Evolutionary conservation across 1,140 invertebrate genomes (phyloP).

Genomic region (Megalonaias nervosa): DNA sequence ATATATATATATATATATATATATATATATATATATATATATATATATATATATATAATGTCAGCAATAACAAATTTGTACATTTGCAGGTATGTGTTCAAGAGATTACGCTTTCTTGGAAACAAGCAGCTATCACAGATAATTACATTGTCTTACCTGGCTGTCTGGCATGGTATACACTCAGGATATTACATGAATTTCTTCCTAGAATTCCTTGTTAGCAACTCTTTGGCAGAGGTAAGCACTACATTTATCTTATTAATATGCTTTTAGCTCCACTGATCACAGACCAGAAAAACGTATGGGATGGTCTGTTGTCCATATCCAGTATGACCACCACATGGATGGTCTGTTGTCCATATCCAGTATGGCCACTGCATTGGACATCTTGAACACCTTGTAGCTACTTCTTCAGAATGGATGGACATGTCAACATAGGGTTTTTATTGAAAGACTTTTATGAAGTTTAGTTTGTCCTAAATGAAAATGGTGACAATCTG

Average conservation of each 20-base stretch:
- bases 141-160: constrained; percentile 86
- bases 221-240: constrained; percentile 90
- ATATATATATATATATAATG: too few species aligned
- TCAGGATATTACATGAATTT: constrained; percentile 94
- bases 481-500: too few species aligned
- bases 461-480: too few species aligned
- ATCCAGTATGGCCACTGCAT: background rate
- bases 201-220: constrained; percentile 89
- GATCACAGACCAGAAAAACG: background rate
- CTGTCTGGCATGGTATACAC: constrained; percentile 94
- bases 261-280: too few species aligned
- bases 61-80: too few species aligned
- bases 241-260: constrained; percentile 62
- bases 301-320: too few species aligned
- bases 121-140: constrained; percentile 88
- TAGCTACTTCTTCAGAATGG: too few species aligned
- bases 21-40: too few species aligned
- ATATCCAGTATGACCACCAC: background rate
- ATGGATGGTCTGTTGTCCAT: background rate
- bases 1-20: too few species aligned
- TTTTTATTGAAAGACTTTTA: too few species aligned
- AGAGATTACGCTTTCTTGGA: constrained; percentile 90
- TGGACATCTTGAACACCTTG: too few species aligned
- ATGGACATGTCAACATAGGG: too few species aligned
- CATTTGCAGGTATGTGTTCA: constrained; percentile 84